These are phyloP conservation scores for Microplitis manilae DNA, from an alignment of 2,888 invertebrate genomes.

Conservation along the genomic window DNA sequence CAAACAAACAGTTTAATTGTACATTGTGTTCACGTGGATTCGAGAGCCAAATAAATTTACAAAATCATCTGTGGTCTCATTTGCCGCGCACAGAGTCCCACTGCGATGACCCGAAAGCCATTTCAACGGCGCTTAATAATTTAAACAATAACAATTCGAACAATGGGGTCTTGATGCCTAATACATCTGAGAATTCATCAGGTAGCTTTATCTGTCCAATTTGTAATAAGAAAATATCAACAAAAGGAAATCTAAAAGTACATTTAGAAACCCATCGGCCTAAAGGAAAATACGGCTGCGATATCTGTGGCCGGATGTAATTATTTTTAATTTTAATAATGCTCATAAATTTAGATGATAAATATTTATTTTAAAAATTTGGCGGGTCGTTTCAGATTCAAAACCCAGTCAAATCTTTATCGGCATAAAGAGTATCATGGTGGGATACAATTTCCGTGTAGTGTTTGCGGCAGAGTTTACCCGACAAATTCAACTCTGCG, in stretches of 20 bases:
- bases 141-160: constrained; percentile 65
- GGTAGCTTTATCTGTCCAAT: constrained; percentile 74
- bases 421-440: constrained; percentile 78
- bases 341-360: constrained; percentile 10
- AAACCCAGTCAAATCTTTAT: constrained; percentile 77
- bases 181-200: constrained; percentile 54
- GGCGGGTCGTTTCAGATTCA: constrained; percentile 73
- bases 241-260: constrained; percentile 77
- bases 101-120: constrained; percentile 33
- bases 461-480: constrained; percentile 81
- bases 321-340: constrained; percentile 59
- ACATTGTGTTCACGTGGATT: constrained; percentile 75
- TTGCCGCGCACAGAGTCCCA: constrained; percentile 60
- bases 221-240: constrained; percentile 77
- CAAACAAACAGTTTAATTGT: constrained; percentile 74
- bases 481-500: constrained; percentile 79
- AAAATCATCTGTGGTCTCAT: constrained; percentile 78
- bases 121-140: constrained; percentile 61
- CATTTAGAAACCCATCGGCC: constrained; percentile 79
- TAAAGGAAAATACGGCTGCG: constrained; percentile 77
- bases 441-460: constrained; percentile 76
- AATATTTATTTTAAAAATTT: constrained; percentile 23
- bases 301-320: constrained; percentile 80
- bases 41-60: constrained; percentile 75
- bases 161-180: constrained; percentile 58